Base-by-base conservation (phyloP, 1,140 invertebrate species). In the Zaprionus nigranus region DNA sequence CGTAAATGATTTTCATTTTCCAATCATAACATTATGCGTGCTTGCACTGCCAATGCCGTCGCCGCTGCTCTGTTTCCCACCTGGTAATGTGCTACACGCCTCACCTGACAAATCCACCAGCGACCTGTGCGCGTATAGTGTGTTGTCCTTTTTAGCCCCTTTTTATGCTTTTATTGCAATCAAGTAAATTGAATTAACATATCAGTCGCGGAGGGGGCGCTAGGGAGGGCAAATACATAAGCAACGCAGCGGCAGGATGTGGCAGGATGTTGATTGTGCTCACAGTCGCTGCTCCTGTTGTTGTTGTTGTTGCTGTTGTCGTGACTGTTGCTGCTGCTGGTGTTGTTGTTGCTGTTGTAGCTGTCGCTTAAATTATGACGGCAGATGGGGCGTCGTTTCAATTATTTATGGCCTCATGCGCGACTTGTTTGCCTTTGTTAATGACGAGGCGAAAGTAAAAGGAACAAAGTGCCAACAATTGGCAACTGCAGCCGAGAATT, bases 1-100 rank as follows among this genome's bases (percentile, higher is more conserved):
- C 85, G 85, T 90, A 90, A 90, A 90, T 90, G 85, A 85, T 90
- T 90, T 90, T 90, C 82, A 90, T 90, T 90, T 90, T 90, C 79
- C 85, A 90, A 90, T 90, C 85, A 90, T 85, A 90, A 90, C 74
- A 90, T 78, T 72, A 86, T 69, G 79, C 82, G 81, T 87, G 83
- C 80, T 69, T 73, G 79, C 83, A 87, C 83, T 86, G 76, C 79
- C 62, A 87, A 83, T 86, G 79, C 79, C 24, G n/a, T 17, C n/a
- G n/a, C 57, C 7, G 46, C 0, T 51, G 20, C 20, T 17, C 46
- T n/a, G n/a, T 3, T 5, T 28, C 9, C 61, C 58, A 71, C 53
- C 66, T 76, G 81, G 38, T 61, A 38, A 73, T 68, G 40, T 34
- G 57, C 57, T 20, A 5, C 69, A 72, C 30, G 28, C 28, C 36